Percentiles rank a stretch among this genome's conserved stretches.
phyloP scores from a whole-genome alignment of 2,888 invertebrate species.

The Limnephilus lunatus region DNA sequence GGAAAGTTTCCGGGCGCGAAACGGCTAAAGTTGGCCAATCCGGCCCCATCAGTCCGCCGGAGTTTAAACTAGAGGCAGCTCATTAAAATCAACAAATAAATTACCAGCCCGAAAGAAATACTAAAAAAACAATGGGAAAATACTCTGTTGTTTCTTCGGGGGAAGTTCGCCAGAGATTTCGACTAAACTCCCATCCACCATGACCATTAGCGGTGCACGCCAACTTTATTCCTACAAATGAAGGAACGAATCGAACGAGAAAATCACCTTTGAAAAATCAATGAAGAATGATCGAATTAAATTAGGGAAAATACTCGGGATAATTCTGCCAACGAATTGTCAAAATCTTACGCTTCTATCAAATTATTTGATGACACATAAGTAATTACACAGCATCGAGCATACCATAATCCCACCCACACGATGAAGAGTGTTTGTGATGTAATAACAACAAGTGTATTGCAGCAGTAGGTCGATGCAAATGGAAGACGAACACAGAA shows the following conservation, averaged over 20 bases:
- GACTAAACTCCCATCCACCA: not conserved
- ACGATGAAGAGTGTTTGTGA: no score
- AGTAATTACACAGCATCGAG: no score
- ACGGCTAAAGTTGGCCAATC: conserved; percentile 33
- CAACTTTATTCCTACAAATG: not conserved
- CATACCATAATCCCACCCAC: no score
- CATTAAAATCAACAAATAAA: conserved; percentile 56
- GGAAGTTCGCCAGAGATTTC: not conserved
- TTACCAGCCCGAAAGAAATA: conserved; percentile 45
- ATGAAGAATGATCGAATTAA: not conserved
- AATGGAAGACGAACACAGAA: conserved; percentile 36
- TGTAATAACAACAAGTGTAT: not conserved
- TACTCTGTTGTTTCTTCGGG: not conserved
- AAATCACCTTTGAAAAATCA: not conserved
- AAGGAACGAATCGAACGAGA: not conserved
- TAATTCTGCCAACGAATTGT: no score
- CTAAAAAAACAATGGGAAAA: conserved; percentile 14
- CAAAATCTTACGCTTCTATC: no score
- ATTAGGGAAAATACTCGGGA: not conserved
- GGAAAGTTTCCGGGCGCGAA: conserved; percentile 23
- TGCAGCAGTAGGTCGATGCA: not conserved
- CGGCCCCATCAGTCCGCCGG: conserved; percentile 47
- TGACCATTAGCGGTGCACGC: not conserved
- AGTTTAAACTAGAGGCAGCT: conserved; percentile 52
- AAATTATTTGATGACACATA: no score